These are phyloP conservation scores for Brenthis hecate DNA, from an alignment of 2,888 invertebrate species.

Conservation along the genomic window DNA sequence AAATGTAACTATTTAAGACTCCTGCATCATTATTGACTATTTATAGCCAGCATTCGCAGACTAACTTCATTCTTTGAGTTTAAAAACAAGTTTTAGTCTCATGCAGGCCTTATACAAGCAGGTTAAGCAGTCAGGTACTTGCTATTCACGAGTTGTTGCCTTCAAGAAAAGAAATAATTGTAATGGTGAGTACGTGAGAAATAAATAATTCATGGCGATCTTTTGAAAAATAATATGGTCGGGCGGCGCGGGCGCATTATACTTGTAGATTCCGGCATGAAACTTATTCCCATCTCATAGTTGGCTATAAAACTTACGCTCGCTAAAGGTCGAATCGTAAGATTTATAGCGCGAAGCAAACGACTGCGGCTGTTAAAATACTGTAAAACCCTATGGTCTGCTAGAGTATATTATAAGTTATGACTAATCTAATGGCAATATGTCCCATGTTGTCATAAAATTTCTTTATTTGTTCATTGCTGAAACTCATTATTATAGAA, in stretches of 20 bases:
- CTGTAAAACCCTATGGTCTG: slow-evolving; percentile 7
- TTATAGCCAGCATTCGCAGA: slow-evolving; percentile 36
- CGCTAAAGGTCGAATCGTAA: slow-evolving; percentile 28
- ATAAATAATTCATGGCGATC: slow-evolving; percentile 78
- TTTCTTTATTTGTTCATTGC: not conserved
- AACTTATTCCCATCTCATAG: slow-evolving; percentile 46
- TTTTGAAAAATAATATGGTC: slow-evolving; percentile 75
- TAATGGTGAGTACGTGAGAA: slow-evolving; percentile 70
- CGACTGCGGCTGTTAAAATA: slow-evolving; percentile 27
- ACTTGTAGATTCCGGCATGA: slow-evolving; percentile 69
- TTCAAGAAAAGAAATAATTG: slow-evolving; percentile 73
- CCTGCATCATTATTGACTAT: slow-evolving; percentile 35
- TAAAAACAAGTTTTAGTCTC: slow-evolving; percentile 39
- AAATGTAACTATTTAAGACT: slow-evolving; percentile 29
- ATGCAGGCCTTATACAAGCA: slow-evolving; percentile 39
- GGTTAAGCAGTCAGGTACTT: slow-evolving; percentile 46
- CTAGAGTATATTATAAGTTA: slow-evolving; percentile 12
- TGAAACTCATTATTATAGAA: not conserved
- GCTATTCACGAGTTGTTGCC: slow-evolving; percentile 69
- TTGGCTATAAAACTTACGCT: slow-evolving; percentile 36
- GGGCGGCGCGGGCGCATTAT: slow-evolving; percentile 68
- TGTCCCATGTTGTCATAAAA: not conserved
- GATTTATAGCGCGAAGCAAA: slow-evolving; percentile 36
- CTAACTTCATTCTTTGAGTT: slow-evolving; percentile 37
- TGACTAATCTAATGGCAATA: not conserved